Evolutionary conservation across 1,140 invertebrate species (phyloP).

Genomic region (Panulirus ornatus): DNA sequence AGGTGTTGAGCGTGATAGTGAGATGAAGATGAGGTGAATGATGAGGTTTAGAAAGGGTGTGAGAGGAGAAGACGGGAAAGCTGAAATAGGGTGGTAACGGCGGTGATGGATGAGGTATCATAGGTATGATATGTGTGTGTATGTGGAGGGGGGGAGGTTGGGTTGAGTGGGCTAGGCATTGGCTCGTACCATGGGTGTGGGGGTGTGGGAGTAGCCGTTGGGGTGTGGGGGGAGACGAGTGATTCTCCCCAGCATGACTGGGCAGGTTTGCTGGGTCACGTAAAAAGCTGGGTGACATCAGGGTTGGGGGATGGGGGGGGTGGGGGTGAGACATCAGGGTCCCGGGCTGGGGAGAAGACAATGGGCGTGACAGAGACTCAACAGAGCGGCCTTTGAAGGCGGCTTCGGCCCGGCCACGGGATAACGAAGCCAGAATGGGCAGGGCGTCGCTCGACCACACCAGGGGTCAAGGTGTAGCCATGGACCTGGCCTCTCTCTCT

Average conservation of each 20-base stretch:
- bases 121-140: too few species aligned
- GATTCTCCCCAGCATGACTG: conserved; percentile 28
- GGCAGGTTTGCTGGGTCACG: conserved; percentile 38
- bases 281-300: conserved; percentile 50
- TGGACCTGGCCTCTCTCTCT: conserved; percentile 34
- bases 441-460: too few species aligned
- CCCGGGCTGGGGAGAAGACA: conserved; percentile 19
- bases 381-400: conserved; percentile 35
- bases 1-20: background rate
- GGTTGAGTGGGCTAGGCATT: background rate
- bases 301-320: background rate
- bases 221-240: background rate
- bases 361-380: conserved; percentile 54
- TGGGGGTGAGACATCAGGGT: conserved; percentile 38
- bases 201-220: background rate
- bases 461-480: conserved; percentile 21
- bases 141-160: background rate
- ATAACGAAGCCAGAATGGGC: conserved; percentile 50
- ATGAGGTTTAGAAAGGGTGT: background rate
- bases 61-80: background rate
- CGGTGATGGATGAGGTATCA: too few species aligned
- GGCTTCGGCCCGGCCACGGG: conserved; percentile 47
- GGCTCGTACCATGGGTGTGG: background rate
- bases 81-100: too few species aligned
- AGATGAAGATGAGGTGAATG: background rate